Percentiles rank a stretch among this genome's conserved stretches.
Conservation (phyloP, 2,888 invertebrate genomes). For the Chironomus riparius region DNA sequence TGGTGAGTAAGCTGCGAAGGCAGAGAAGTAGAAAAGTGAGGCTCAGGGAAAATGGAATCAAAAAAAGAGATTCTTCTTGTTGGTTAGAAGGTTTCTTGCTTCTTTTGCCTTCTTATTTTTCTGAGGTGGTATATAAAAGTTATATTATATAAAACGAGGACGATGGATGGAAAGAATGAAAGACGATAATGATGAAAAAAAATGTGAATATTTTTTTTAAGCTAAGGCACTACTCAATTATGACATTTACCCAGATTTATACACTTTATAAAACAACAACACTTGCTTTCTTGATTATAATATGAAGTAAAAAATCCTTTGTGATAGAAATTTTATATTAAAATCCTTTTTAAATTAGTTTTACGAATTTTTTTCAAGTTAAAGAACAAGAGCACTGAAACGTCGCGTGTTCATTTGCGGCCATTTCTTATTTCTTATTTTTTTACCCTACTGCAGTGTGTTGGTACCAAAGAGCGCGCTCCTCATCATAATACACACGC, state of each 20-base stretch:
- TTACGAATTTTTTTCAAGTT: conserved; percentile 26
- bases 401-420: conserved; percentile 22
- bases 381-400: conserved; percentile 26
- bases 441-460: conserved; percentile 10
- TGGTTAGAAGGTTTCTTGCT: too few species aligned
- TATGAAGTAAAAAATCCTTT: conserved; percentile 24
- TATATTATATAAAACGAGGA: background rate
- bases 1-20: too few species aligned
- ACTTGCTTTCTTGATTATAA: conserved; percentile 19
- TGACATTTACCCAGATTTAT: conserved; percentile 22
- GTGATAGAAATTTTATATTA: conserved; percentile 23
- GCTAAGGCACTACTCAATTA: background rate
- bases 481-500: background rate
- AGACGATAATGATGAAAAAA: background rate
- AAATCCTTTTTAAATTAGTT: conserved; percentile 27
- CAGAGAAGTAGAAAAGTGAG: too few species aligned
- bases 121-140: too few species aligned
- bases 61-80: too few species aligned
- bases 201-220: background rate
- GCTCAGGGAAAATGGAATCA: too few species aligned
- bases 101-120: too few species aligned
- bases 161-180: background rate
- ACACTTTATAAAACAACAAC: conserved; percentile 24
- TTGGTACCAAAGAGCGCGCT: conserved; percentile 19
- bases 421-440: conserved; percentile 23